phyloP scores from a whole-genome alignment of 92 coral and sea anemone genomes.

The Nematostella vectensis region DNA sequence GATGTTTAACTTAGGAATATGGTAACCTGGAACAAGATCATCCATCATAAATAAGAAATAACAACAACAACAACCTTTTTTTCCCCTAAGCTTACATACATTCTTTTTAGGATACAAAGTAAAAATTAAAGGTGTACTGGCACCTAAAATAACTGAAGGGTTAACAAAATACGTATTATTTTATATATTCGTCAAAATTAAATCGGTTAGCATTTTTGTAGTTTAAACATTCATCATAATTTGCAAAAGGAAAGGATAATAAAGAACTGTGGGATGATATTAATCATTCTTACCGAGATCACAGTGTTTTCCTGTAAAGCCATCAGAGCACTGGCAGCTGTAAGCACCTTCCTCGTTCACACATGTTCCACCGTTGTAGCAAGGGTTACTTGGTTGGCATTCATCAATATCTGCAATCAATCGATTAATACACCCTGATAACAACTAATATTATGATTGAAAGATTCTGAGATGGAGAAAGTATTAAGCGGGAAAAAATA shows the following conservation, averaged over 20 bases:
- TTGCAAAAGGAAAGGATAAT: too few relatives aligned
- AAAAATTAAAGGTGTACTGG: not conserved
- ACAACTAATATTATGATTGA: too few relatives aligned
- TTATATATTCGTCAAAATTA: too few relatives aligned
- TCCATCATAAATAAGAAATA: not conserved
- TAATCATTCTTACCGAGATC: not conserved
- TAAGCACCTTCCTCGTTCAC: not conserved
- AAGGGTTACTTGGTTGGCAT: not conserved
- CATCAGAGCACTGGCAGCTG: not conserved
- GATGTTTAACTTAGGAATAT: not conserved
- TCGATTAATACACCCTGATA: too few relatives aligned
- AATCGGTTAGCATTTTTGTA: too few relatives aligned
- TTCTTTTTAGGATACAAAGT: constrained; percentile 2
- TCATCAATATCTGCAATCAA: not conserved
- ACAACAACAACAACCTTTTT: not conserved
- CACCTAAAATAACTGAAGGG: too few relatives aligned
- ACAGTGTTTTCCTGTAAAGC: not conserved
- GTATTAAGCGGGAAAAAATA: too few relatives aligned
- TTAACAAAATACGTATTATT: too few relatives aligned
- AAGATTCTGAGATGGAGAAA: too few relatives aligned
- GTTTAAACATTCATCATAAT: too few relatives aligned
- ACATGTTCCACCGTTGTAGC: constrained; percentile 1
- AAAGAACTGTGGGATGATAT: too few relatives aligned
- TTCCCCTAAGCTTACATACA: not conserved
- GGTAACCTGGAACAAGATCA: constrained; percentile 2